These are phyloP conservation scores for Ichneumon xanthorius DNA, from an alignment of 2,888 invertebrate species.

Conservation along the genomic window DNA sequence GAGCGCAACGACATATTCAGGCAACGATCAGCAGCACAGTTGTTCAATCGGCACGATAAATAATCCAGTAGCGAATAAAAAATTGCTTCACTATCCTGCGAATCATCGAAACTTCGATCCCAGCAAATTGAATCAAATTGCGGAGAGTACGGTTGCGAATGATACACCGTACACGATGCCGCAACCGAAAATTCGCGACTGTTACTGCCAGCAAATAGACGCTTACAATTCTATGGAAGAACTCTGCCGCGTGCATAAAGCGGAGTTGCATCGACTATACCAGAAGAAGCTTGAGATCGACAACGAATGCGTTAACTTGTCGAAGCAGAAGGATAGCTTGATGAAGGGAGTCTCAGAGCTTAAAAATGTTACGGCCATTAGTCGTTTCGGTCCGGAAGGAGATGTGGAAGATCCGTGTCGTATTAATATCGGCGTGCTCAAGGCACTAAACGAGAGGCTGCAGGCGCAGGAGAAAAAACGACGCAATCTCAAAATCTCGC, in stretches of 20 bases:
- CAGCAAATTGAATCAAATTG: constrained; percentile 64
- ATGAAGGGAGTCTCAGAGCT: constrained; percentile 77
- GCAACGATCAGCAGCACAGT: constrained; percentile 36
- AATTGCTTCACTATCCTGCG: constrained; percentile 39
- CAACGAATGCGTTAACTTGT: constrained; percentile 72
- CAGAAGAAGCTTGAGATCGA: constrained; percentile 74
- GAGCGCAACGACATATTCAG: constrained; percentile 35
- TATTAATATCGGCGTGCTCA: constrained; percentile 71
- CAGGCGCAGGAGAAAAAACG: constrained; percentile 87
- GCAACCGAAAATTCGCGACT: constrained; percentile 57
- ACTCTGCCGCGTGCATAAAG: constrained; percentile 67
- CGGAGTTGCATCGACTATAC: constrained; percentile 70
- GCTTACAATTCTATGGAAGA: constrained; percentile 69
- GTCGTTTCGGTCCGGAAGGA: constrained; percentile 60
- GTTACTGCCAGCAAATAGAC: constrained; percentile 70
- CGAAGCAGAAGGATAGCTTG: constrained; percentile 76
- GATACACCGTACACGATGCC: constrained; percentile 51
- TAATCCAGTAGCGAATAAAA: constrained; percentile 41
- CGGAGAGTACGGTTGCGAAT: constrained; percentile 58
- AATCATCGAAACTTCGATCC: constrained; percentile 57
- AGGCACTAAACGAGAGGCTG: constrained; percentile 78
- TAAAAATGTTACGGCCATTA: constrained; percentile 70
- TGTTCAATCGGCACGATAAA: constrained; percentile 14
- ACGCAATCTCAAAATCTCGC: constrained; percentile 87
- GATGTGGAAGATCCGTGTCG: constrained; percentile 53